Percentiles rank a stretch among this genome's conserved stretches.
phyloP scores from a whole-genome alignment of 2,113 vertebrate genomes.

The Cyanistes caeruleus region DNA sequence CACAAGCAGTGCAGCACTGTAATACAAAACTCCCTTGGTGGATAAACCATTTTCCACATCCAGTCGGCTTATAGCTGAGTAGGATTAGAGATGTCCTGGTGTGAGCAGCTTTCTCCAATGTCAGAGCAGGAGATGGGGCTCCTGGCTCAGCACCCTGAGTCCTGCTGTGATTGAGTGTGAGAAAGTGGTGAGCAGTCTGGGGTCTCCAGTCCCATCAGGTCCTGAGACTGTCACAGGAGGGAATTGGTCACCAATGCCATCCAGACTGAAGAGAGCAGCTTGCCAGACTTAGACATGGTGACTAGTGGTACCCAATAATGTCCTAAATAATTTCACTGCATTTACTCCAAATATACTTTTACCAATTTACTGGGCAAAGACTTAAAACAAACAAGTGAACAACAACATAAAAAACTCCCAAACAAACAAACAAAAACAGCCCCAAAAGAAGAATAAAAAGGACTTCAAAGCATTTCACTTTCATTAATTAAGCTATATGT shows the following conservation, averaged over 20 bases:
- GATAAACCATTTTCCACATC: not conserved
- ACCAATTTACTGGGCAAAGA: not conserved
- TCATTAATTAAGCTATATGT: not conserved
- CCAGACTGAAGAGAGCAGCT: accelerated
- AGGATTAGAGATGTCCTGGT: not conserved
- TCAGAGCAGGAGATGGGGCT: accelerated
- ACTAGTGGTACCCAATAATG: not conserved
- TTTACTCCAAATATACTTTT: not conserved
- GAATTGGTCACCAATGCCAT: not conserved
- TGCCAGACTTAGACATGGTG: not conserved
- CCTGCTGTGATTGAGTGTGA: not conserved
- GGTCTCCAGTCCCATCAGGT: not conserved
- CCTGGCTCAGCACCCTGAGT: not conserved
- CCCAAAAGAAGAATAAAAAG: not conserved
- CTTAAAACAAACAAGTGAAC: not conserved
- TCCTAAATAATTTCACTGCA: not conserved
- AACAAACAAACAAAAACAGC: not conserved
- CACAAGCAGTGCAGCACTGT: not conserved
- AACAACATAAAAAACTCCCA: accelerated
- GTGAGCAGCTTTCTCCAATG: not conserved
- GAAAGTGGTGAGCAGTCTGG: not conserved
- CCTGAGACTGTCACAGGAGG: not conserved
- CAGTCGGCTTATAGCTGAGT: not conserved
- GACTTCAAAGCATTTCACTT: not conserved
- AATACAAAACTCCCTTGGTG: not conserved